Conservation (phyloP, 2,113 vertebrate species). For the Lathamus discolor region DNA sequence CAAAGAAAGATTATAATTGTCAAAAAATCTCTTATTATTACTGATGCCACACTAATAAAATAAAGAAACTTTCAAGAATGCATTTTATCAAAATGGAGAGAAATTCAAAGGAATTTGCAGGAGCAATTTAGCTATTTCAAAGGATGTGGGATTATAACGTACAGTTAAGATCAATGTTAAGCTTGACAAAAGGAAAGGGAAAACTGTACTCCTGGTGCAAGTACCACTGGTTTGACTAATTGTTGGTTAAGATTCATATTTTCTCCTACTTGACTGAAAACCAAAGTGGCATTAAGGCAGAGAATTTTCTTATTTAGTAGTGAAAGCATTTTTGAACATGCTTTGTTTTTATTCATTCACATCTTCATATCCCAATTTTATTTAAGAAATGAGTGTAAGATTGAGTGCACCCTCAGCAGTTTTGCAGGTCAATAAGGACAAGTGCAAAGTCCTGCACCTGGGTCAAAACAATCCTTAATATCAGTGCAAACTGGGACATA, state of each 20-base stretch:
- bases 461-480: not conserved
- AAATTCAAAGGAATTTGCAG: constrained; percentile 41
- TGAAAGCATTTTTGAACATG: not conserved
- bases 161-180: constrained; percentile 49
- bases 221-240: constrained; percentile 11
- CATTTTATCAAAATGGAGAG: constrained; percentile 1
- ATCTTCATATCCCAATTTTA: not conserved
- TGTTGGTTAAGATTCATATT: constrained; percentile 28
- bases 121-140: constrained; percentile 46
- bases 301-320: not conserved
- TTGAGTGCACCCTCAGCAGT: not conserved
- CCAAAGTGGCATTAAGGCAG: not conserved
- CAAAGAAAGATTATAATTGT: not conserved
- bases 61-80: not conserved
- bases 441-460: too few relatives aligned
- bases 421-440: not conserved
- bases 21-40: not conserved
- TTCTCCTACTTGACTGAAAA: not conserved
- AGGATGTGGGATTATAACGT: constrained; percentile 12
- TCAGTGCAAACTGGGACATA: not conserved
- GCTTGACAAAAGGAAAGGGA: constrained; percentile 24
- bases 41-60: not conserved
- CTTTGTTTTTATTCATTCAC: not conserved
- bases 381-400: not conserved
- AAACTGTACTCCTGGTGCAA: not conserved